Conservation (phyloP, 2,888 invertebrate genomes). For the Hirtodrosophila alboralis region DNA sequence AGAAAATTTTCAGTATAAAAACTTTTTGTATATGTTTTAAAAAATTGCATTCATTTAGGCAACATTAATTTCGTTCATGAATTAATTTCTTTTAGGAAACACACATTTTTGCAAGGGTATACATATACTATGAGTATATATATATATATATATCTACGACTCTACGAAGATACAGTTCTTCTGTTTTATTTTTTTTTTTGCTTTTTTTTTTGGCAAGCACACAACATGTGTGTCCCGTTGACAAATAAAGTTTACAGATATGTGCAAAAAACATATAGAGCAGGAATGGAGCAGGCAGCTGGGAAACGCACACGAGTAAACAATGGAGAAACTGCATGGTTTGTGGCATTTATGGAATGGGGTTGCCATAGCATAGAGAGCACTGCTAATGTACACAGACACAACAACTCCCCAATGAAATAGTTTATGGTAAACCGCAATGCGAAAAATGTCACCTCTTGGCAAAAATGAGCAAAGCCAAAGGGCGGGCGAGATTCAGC, state of each 20-base stretch:
- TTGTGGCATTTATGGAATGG: slow-evolving; percentile 8
- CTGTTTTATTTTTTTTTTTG: slow-evolving; percentile 34
- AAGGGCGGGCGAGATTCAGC: slow-evolving; percentile 51
- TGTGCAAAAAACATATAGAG: slow-evolving; percentile 45
- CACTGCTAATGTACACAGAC: slow-evolving; percentile 59
- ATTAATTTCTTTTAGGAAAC: too few relatives aligned
- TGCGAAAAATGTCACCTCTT: slow-evolving; percentile 84
- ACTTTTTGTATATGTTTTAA: too few relatives aligned
- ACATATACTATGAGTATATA: too few relatives aligned
- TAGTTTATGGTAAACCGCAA: slow-evolving; percentile 84
- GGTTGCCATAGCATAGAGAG: slow-evolving; percentile 29
- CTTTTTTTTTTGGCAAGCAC: slow-evolving; percentile 62
- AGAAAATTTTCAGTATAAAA: too few relatives aligned
- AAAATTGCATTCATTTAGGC: too few relatives aligned
- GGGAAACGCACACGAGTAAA: slow-evolving; percentile 73
- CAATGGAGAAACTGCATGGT: slow-evolving; percentile 54
- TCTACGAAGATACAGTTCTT: too few relatives aligned
- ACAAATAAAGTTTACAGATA: slow-evolving; percentile 76
- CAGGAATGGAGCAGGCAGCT: slow-evolving; percentile 24
- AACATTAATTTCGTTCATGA: too few relatives aligned
- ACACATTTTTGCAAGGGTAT: too few relatives aligned
- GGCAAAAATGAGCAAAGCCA: slow-evolving; percentile 71
- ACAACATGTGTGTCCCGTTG: slow-evolving; percentile 75
- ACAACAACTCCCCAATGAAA: slow-evolving; percentile 75
- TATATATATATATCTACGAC: too few relatives aligned